phyloP scores from a whole-genome alignment of 1,140 invertebrate species.

The Drosophila watanabei region DNA sequence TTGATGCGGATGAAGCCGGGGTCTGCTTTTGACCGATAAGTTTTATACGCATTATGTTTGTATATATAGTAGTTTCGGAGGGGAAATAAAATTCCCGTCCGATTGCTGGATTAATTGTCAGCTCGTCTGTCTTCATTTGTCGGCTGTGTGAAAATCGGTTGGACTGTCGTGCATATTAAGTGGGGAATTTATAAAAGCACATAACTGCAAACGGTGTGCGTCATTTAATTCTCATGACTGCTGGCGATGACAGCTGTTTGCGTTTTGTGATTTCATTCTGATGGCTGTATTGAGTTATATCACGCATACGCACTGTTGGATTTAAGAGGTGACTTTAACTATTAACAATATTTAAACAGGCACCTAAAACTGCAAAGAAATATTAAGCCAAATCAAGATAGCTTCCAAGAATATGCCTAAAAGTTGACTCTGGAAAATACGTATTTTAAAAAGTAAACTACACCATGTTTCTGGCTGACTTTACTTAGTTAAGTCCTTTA shows the following conservation, averaged over 20 bases:
- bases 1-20: conserved; percentile 29
- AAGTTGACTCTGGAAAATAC: not conserved
- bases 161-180: conserved; percentile 49
- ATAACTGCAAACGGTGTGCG: conserved; percentile 23
- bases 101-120: conserved; percentile 65
- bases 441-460: not conserved
- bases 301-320: conserved; percentile 19
- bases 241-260: conserved; percentile 40
- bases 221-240: conserved; percentile 54
- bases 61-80: not conserved
- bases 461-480: not conserved
- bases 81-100: conserved; percentile 27
- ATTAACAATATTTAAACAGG: not conserved
- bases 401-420: not conserved
- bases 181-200: conserved; percentile 32
- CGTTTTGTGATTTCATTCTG: conserved; percentile 12
- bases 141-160: conserved; percentile 35
- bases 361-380: not conserved
- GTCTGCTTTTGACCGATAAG: conserved; percentile 39
- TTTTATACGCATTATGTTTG: conserved; percentile 24
- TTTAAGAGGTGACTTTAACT: not conserved
- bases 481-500: not conserved
- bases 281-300: conserved; percentile 10
- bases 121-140: conserved; percentile 61
- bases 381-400: not conserved